phyloP scores from a whole-genome alignment of 2,113 vertebrate species.

The Mirounga angustirostris region DNA sequence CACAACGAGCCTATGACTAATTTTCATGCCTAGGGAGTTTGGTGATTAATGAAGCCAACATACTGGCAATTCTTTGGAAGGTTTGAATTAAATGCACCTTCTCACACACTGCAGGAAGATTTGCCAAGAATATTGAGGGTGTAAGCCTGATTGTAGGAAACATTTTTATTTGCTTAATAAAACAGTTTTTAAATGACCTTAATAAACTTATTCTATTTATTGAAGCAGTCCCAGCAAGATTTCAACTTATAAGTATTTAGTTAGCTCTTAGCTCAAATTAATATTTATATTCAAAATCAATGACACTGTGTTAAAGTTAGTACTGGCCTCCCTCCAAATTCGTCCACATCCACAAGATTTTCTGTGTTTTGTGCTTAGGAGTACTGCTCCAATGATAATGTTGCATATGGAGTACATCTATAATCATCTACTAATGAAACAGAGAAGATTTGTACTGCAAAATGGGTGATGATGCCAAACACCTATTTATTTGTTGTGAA shows the following conservation, averaged over 20 bases:
- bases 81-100: neutral
- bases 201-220: slow-evolving; percentile 50
- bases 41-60: slow-evolving; percentile 52
- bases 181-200: slow-evolving; percentile 12
- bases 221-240: neutral
- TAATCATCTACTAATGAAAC: neutral
- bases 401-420: neutral
- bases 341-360: neutral
- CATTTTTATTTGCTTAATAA: slow-evolving; percentile 59
- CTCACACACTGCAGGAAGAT: neutral
- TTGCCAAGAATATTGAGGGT: neutral
- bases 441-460: neutral
- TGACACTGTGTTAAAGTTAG: neutral
- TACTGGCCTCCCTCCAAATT: neutral
- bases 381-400: neutral
- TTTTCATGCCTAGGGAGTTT: slow-evolving; percentile 9
- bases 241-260: slow-evolving; percentile 53
- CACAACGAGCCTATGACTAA: slow-evolving; percentile 32
- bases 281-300: slow-evolving; percentile 52
- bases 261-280: slow-evolving; percentile 35
- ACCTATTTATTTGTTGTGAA: neutral
- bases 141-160: slow-evolving; percentile 2
- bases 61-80: neutral
- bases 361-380: neutral
- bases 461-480: neutral